Evolutionary conservation across 2,888 invertebrate species (phyloP).

Genomic region (Pasiphila rectangulata): DNA sequence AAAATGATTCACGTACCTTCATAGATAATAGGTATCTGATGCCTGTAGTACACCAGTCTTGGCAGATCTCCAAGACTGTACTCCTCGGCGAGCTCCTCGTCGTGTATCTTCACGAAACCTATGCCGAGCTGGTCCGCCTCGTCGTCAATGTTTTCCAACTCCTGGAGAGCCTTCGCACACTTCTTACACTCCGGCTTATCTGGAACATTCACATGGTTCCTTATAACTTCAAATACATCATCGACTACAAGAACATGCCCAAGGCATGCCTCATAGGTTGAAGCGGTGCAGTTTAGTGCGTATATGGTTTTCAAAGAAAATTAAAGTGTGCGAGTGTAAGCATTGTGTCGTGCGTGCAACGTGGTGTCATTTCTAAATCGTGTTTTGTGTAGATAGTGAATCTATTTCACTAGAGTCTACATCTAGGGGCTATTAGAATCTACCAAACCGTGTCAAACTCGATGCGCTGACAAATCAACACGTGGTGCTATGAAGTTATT

Average conservation of each 20-base stretch:
- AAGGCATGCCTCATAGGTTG: conserved; percentile 59
- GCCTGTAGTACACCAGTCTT: conserved; percentile 94
- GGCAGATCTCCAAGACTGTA: conserved; percentile 94
- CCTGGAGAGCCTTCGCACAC: conserved; percentile 93
- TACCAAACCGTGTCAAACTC: conserved; percentile 14
- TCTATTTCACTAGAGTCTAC: conserved; percentile 25
- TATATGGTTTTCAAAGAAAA: conserved; percentile 53
- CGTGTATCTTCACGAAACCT: conserved; percentile 96
- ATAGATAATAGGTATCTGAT: conserved; percentile 96
- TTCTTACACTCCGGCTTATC: conserved; percentile 96
- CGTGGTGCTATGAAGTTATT: conserved; percentile 16
- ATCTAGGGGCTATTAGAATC: conserved; percentile 17
- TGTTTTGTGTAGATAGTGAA: conserved; percentile 29
- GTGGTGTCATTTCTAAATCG: conserved; percentile 26
- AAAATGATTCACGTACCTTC: conserved; percentile 85
- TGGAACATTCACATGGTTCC: conserved; percentile 62
- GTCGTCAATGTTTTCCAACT: conserved; percentile 96
- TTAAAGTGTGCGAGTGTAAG: conserved; percentile 53
- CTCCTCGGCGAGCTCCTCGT: conserved; percentile 94
- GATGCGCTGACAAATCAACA: conserved; percentile 5
- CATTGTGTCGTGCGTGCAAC: conserved; percentile 36
- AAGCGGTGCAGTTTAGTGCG: conserved; percentile 75
- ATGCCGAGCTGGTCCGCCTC: conserved; percentile 96
- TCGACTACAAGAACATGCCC: conserved; percentile 25
- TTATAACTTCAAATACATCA: conserved; percentile 12